Conservation (phyloP, 1,140 invertebrate species). For the Eumeta japonica region DNA sequence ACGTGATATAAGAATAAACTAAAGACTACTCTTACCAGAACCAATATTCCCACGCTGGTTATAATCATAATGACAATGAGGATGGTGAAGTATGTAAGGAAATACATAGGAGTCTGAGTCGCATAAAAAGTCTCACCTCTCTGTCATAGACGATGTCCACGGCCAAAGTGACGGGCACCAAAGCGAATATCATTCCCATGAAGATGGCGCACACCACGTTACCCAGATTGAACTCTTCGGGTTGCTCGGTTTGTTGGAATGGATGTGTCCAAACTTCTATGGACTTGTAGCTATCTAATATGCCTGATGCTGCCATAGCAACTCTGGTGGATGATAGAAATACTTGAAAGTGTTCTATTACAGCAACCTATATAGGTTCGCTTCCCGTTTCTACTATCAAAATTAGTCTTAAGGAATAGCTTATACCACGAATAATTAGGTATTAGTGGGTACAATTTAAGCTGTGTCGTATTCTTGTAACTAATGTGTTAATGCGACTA, state of each 20-base stretch:
- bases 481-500: no score
- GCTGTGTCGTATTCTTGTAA: no score
- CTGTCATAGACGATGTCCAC: constrained; percentile 82
- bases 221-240: constrained; percentile 70
- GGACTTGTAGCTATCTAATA: constrained; percentile 33
- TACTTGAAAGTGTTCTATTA: no score
- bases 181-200: constrained; percentile 76
- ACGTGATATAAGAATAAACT: no score
- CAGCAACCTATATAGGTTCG: no score
- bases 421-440: no score
- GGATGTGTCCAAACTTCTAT: constrained; percentile 60
- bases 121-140: constrained; percentile 62
- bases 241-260: constrained; percentile 69
- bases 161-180: constrained; percentile 73
- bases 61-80: constrained; percentile 69
- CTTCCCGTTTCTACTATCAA: no score
- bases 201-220: constrained; percentile 70
- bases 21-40: constrained; percentile 69
- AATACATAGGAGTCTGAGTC: no score
- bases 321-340: no score
- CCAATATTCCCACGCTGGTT: constrained; percentile 67
- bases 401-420: no score
- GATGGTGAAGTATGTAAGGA: constrained; percentile 72
- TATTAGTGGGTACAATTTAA: no score
- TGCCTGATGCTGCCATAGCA: constrained; percentile 32